Evolutionary conservation across 2,113 vertebrate genomes (phyloP).

Genomic region (Bubalus kerabau): DNA sequence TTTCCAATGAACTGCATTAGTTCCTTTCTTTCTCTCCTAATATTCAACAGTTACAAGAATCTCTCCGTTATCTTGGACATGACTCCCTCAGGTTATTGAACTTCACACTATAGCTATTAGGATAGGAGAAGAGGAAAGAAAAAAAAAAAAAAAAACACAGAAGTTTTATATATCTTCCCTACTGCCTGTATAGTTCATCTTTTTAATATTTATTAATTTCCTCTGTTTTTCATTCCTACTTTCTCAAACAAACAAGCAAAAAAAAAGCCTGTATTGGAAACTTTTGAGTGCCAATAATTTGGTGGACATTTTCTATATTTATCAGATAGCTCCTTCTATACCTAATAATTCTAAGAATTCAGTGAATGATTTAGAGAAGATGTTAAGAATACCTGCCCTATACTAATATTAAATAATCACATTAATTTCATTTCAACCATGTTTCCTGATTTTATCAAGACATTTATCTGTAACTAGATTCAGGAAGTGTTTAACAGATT

Average conservation of each 20-base stretch:
- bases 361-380: background rate
- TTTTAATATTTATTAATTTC: background rate
- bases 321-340: background rate
- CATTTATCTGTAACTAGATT: background rate
- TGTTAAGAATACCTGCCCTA: background rate
- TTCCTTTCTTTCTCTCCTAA: background rate
- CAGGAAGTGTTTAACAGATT: background rate
- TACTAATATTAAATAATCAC: background rate
- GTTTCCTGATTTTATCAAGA: background rate
- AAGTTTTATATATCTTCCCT: background rate
- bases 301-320: background rate
- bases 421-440: constrained; percentile 2
- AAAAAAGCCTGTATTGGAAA: background rate
- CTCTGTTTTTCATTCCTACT: background rate
- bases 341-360: background rate
- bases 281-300: background rate
- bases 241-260: background rate
- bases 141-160: background rate
- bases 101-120: background rate
- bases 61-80: background rate
- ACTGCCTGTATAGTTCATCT: background rate
- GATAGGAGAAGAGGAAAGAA: background rate
- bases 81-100: background rate
- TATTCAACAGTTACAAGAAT: background rate
- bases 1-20: background rate